Evolutionary conservation across 1,140 invertebrate genomes (phyloP).

Genomic region (Battus philenor): DNA sequence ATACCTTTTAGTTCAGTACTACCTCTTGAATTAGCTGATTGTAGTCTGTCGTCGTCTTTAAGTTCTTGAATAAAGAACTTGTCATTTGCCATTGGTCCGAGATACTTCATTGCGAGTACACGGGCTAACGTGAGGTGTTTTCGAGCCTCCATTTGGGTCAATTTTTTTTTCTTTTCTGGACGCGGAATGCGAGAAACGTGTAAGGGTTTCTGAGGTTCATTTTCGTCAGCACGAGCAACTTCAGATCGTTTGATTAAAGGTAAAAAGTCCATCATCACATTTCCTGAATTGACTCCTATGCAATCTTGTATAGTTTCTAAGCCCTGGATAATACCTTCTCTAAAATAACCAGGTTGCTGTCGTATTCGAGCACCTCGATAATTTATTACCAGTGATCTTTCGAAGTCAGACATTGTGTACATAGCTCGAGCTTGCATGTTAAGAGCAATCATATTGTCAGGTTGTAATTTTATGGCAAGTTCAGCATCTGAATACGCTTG

Average conservation of each 20-base stretch:
- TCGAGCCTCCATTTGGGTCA: constrained; percentile 66
- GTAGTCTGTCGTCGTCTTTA: constrained; percentile 54
- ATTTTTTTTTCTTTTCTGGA: constrained; percentile 43
- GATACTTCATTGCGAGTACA: constrained; percentile 74
- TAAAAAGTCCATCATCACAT: constrained; percentile 62
- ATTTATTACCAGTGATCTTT: constrained; percentile 75
- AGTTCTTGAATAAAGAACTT: constrained; percentile 74
- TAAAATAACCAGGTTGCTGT: constrained; percentile 75
- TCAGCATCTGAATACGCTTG: constrained; percentile 74
- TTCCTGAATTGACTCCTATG: constrained; percentile 57
- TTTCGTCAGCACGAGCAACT: constrained; percentile 38
- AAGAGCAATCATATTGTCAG: constrained; percentile 62
- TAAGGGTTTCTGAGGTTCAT: constrained; percentile 39
- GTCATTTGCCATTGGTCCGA: constrained; percentile 75
- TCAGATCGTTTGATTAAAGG: constrained; percentile 61
- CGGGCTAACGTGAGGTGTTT: constrained; percentile 67
- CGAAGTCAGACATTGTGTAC: constrained; percentile 76
- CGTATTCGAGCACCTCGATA: constrained; percentile 55
- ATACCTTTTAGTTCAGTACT: constrained; percentile 56
- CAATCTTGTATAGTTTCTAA: constrained; percentile 68
- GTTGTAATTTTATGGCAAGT: constrained; percentile 65
- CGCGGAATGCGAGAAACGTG: constrained; percentile 59
- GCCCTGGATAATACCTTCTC: constrained; percentile 72
- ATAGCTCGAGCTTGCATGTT: constrained; percentile 75
- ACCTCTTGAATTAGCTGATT: constrained; percentile 68